These are phyloP conservation scores for Aspidiotus destructor DNA, from an alignment of 2,888 invertebrate species.

Conservation along the genomic window DNA sequence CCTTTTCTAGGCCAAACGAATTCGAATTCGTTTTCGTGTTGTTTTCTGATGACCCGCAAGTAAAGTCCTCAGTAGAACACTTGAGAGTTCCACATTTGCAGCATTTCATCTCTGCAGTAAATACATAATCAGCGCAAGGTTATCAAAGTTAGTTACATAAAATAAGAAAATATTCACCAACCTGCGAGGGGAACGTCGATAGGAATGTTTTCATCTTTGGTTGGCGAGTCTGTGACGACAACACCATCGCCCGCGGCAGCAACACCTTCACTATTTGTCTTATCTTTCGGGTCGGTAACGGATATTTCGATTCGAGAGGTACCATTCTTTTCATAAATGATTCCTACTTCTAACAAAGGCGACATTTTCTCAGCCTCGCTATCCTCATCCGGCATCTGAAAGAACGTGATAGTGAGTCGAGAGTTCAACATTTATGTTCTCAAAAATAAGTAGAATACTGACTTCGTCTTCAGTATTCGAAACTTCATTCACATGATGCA, in stretches of 20 bases:
- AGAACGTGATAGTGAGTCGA: background rate
- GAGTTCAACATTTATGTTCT: background rate
- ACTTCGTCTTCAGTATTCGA: slow-evolving; percentile 10
- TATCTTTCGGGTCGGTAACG: background rate
- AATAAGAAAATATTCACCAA: too few species aligned
- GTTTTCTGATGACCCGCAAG: background rate
- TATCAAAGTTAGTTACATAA: background rate
- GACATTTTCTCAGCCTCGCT: slow-evolving; percentile 8
- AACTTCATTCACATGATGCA: slow-evolving; percentile 4
- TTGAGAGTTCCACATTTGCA: background rate
- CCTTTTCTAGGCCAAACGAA: background rate
- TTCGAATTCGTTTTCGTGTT: background rate
- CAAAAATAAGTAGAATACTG: background rate
- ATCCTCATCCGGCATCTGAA: slow-evolving; percentile 10
- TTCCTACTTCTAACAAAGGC: slow-evolving; percentile 3
- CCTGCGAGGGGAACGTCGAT: too few species aligned
- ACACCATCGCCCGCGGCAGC: too few species aligned
- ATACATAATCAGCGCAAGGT: background rate
- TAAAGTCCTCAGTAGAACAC: slow-evolving; percentile 1
- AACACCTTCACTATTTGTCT: background rate
- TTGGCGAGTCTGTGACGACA: too few species aligned
- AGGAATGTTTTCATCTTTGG: too few species aligned
- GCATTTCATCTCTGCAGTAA: background rate
- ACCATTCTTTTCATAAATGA: slow-evolving; percentile 6
- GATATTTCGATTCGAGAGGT: slow-evolving; percentile 3